Evolutionary conservation across 2,797 vertebrate species (phyloP), one percentile per base, ranked within the genome.

Genomic region (Cossypha niveicapilla): DNA sequence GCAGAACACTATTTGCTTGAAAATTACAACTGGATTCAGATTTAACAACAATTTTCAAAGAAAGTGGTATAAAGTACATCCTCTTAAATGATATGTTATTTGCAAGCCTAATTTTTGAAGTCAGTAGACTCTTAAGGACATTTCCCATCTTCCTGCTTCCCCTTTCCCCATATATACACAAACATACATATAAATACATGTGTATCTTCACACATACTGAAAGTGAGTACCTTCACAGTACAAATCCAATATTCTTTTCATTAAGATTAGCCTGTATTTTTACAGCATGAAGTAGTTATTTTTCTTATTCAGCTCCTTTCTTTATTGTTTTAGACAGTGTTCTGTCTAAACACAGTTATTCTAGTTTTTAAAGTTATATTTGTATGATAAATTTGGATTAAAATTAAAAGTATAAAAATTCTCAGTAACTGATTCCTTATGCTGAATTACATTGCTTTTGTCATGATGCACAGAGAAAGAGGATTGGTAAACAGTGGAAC

Each of bases 191-290:
- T 22, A 61, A 7, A 73, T 10, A 57, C 19, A n/a, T 10, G 9
- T 23, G 27, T 47, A n/a, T 74, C 61, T 86, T 88, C 78, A 90
- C 79, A 83, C 67, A 85, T 61, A 78, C 41, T 30, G 22, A 42
- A 74, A 86, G 53, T 47, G 83, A 81, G 89, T 86, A 95, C 89
- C 91, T 89, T 89, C 50, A 81, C 75, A 93, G 72, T 71, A 94
- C 45, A 89, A 82, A 86, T 80, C 41, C 17, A 66, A 86, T 84
- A 57, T 76, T 73, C 16, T 81, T 44, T 37, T 68, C 35, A 58
- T 57, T 62, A 91, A 86, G 80, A 88, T 74, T 63, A 65, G 48
- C 30, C 88, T 77, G 78, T 27, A 83, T 68, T 77, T 86, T 75
- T 71, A 67, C 61, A 83, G 41, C 34, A 76, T 60, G 24, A 77